phyloP scores from a whole-genome alignment of 2,888 invertebrate genomes.

The Eurytoma adleriae region DNA sequence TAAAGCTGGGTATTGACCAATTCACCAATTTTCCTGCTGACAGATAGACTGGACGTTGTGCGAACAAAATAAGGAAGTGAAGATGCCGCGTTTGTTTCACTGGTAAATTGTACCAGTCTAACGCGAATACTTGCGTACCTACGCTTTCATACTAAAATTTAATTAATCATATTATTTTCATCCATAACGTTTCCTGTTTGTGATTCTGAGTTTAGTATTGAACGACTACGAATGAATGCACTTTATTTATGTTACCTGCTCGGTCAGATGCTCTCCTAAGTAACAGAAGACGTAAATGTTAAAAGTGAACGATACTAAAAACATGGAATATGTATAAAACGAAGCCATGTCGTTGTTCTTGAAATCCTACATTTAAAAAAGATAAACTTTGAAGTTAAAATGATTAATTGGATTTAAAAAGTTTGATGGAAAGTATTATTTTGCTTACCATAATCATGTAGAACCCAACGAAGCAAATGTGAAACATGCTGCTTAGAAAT shows the following conservation, averaged over 20 bases:
- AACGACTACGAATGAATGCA: too few relatives aligned
- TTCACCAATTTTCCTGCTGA: constrained; percentile 64
- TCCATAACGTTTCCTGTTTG: too few relatives aligned
- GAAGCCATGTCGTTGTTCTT: neutral
- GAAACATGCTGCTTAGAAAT: constrained; percentile 58
- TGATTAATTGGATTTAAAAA: neutral
- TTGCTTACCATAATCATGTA: constrained; percentile 58
- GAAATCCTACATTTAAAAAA: neutral
- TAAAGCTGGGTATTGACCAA: constrained; percentile 64
- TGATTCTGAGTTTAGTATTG: too few relatives aligned
- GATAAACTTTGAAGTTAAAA: neutral
- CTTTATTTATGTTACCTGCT: constrained; percentile 33
- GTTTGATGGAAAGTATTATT: neutral
- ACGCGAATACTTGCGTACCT: constrained; percentile 61
- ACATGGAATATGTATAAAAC: neutral
- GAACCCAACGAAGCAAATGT: constrained; percentile 60
- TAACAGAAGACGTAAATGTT: constrained; percentile 55
- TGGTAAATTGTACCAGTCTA: constrained; percentile 65
- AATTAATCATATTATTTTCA: too few relatives aligned
- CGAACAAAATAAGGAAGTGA: constrained; percentile 60
- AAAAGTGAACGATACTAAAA: constrained; percentile 39
- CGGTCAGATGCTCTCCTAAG: constrained; percentile 48
- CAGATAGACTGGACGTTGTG: constrained; percentile 59
- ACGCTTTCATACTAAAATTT: constrained; percentile 60
- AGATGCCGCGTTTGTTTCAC: constrained; percentile 58